Evolutionary conservation across 1,140 invertebrate species (phyloP), one percentile per base, ranked within the genome.

Genomic region (Aradophagus sp.): DNA sequence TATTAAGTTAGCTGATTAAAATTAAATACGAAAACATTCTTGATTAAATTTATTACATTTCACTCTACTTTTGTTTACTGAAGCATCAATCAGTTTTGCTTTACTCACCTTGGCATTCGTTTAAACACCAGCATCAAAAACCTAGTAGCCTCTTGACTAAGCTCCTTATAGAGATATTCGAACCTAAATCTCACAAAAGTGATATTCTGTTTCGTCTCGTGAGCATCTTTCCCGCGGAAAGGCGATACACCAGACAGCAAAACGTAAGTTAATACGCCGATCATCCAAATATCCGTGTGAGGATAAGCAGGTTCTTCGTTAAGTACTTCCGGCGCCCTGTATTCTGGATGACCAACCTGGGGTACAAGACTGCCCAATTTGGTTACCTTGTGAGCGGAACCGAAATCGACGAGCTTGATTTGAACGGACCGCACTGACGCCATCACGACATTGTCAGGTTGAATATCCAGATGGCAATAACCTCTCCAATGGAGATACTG

Each of bases 381-480:
- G 6, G 90, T 92, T 0, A 97, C 92, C 75, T 88, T 89, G 56
- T 93, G 91, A 0, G 96, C 92, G 0, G 91, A 91, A 0, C 94
- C 95, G 77, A 99, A 94, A 80, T 99, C 97, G 0, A 95, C 90
- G 8, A 99, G 84, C 86, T 99, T 99, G 1, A 99, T 89, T 79
- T 94, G 92, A 3, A 96, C 89, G 13, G 92, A 91, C 68, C 93
- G 88, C 2, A 96, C 90, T 0, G 93, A 93, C 1, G 92, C 91
- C 92, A 99, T 96, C 0, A 99, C 94, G n/a, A 99, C 89, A 81
- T 98, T 99, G 75, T 97, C 95, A 0, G 97, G 97, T 81, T 99
- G 95, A 11, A 99, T 86, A 81, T 99, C 95, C 15, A 99, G 84
- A 84, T 98, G 95, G 62, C 93, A 94, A 65, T 95, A 91, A 1